Conservation (phyloP, 2,797 vertebrate species). For the Acropternis orthonyx region DNA sequence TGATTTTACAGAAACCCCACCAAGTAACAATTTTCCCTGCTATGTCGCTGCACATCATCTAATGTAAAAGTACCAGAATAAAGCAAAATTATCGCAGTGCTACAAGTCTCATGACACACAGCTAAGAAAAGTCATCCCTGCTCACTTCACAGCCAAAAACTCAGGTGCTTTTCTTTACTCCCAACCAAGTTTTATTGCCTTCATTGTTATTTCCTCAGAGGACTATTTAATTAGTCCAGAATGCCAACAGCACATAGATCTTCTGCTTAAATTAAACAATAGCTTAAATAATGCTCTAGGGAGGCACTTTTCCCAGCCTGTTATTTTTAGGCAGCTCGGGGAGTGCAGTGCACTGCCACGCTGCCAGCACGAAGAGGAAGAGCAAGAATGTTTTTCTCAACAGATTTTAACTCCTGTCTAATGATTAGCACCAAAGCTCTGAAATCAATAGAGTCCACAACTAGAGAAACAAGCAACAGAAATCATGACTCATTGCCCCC, state of each 20-base stretch:
- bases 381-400: constrained; percentile 36
- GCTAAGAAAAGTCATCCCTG: background rate
- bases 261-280: constrained; percentile 63
- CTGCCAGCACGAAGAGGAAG: constrained; percentile 49
- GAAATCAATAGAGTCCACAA: background rate
- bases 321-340: constrained; percentile 49
- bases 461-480: background rate
- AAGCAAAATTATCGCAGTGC: background rate
- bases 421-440: background rate
- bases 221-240: constrained; percentile 54
- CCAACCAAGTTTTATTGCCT: constrained; percentile 1
- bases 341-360: background rate
- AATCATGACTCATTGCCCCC: background rate
- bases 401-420: constrained; percentile 1
- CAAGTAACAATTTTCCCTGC: accelerated
- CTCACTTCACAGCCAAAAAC: background rate
- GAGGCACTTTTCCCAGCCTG: constrained; percentile 49
- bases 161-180: background rate
- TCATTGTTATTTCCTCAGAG: constrained; percentile 40
- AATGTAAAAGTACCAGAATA: background rate
- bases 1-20: background rate
- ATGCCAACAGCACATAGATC: constrained; percentile 43
- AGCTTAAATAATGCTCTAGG: constrained; percentile 48
- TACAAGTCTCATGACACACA: background rate
- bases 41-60: background rate